Evolutionary conservation across 2,113 vertebrate species (phyloP), one percentile per base, ranked within the genome.

Genomic region (Cynocephalus volans): DNA sequence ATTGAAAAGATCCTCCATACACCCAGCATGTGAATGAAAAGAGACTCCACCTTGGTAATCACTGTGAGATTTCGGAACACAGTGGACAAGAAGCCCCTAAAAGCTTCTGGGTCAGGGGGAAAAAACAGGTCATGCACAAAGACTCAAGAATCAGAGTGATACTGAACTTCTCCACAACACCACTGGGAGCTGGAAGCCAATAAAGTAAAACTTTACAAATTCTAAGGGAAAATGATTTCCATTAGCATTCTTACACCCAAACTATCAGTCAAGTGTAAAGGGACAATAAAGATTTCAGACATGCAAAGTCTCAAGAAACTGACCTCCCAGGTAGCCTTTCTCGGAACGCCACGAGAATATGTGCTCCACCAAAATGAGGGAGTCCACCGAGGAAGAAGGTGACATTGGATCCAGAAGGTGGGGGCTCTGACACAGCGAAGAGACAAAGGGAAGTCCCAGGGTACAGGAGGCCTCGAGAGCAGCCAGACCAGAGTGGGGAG

Each of bases 161-260:
- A 24, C 0, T 12, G 19, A 69, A 62, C 31, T 26, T 90, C 33
- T 91, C 62, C 10, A 65, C 0, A 41, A 14, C 45, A 70, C 70
- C 23, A 56, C 36, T 41, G n/a, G 33, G 70, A 65, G 70, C 28
- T 65, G 21, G 41, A 79, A 81, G 24, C 7, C 58, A 67, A n/a
- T 13, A 26, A 92, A 77, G 60, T 18, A 17, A 62, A 58, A 67
- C 24, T 54, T 92, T 23, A 14, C 67, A 84, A 82, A 90, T 70
- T 88, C 50, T 67, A 67, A 93, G 64, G 58, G 31, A 58, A 93
- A 86, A 79, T n/a, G 6, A 79, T 76, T 96, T 81, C 72, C 28
- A 92, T 64, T 19, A 84, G 52, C 7, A 2, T 87, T 77, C 52
- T 67, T 52, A 83, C 12, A 87, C 56, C 41, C 36, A 33, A 79